Percentiles rank a stretch among this genome's conserved stretches.
These are phyloP conservation scores for Drosophila rubida DNA, from an alignment of 2,888 invertebrate species.

Conservation along the genomic window DNA sequence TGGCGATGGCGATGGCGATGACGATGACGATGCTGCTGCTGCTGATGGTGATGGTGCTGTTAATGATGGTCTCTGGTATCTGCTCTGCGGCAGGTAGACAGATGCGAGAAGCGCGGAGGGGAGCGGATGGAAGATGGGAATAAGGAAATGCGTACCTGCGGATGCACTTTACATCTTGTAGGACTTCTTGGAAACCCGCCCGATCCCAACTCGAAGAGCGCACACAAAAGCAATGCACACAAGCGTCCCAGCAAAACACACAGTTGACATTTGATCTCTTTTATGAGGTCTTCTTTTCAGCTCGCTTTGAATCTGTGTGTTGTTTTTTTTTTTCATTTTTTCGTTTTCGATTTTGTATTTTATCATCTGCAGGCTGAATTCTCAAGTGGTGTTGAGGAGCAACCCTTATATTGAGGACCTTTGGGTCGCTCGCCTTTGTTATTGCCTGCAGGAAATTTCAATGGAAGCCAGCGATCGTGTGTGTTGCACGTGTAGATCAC, in stretches of 20 bases:
- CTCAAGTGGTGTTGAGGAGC: slow-evolving; percentile 48
- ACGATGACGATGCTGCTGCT: neutral
- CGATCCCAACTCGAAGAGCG: slow-evolving; percentile 28
- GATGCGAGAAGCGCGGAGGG: neutral
- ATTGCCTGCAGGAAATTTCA: slow-evolving; percentile 11
- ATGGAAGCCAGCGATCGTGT: slow-evolving; percentile 24
- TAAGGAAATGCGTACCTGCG: slow-evolving; percentile 73
- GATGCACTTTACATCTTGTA: slow-evolving; percentile 73
- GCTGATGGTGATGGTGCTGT: slow-evolving; percentile 38
- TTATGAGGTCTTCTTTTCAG: slow-evolving; percentile 68
- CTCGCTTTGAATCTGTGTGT: neutral
- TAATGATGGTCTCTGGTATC: slow-evolving; percentile 42
- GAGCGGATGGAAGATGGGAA: slow-evolving; percentile 30
- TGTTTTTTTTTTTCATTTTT: slow-evolving; percentile 1
- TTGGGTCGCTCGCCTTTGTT: slow-evolving; percentile 13
- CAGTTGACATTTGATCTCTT: slow-evolving; percentile 75
- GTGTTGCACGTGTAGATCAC: slow-evolving; percentile 49
- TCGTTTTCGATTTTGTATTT: slow-evolving; percentile 7
- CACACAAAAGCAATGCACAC: slow-evolving; percentile 53
- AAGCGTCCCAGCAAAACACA: slow-evolving; percentile 27
- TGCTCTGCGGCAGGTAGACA: slow-evolving; percentile 46
- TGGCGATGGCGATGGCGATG: slow-evolving; percentile 3
- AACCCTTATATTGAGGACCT: slow-evolving; percentile 37
- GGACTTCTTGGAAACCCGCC: slow-evolving; percentile 69
- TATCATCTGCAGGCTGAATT: slow-evolving; percentile 34